phyloP scores from a whole-genome alignment of 2,113 vertebrate genomes.

The Forbesichthys agassizii region DNA sequence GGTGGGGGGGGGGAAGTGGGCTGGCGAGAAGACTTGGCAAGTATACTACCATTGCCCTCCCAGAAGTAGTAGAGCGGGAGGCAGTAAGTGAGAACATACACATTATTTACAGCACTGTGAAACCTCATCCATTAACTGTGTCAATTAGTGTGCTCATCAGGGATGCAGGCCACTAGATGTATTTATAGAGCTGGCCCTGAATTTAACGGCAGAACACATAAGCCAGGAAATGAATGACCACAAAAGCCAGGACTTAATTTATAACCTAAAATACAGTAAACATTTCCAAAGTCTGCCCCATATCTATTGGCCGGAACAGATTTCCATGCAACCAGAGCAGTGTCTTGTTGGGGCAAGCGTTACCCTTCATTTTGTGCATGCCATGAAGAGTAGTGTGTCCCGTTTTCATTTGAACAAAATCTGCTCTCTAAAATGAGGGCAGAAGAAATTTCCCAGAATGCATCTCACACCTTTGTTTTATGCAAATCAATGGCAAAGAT shows the following conservation, averaged over 20 bases:
- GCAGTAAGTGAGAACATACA: conserved; percentile 66
- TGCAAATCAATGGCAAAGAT: too few species aligned
- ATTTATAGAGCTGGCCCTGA: conserved; percentile 64
- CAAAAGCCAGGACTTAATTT: conserved; percentile 44
- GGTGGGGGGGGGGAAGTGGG: conserved; percentile 19
- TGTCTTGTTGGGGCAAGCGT: conserved; percentile 8
- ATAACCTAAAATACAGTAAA: conserved; percentile 27
- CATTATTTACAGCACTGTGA: conserved; percentile 72
- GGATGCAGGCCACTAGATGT: conserved; percentile 60
- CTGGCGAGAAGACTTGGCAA: conserved; percentile 58
- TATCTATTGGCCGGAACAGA: conserved; percentile 25
- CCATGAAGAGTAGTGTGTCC: neutral
- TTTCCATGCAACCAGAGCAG: conserved; percentile 13
- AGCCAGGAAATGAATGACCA: conserved; percentile 32
- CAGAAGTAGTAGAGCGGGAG: conserved; percentile 58
- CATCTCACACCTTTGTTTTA: too few species aligned
- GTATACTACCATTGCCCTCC: conserved; percentile 63
- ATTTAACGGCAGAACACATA: conserved; percentile 55
- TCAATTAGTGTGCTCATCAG: conserved; percentile 71
- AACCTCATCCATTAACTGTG: conserved; percentile 73
- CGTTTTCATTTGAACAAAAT: neutral
- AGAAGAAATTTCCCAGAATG: too few species aligned
- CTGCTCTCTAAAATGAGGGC: too few species aligned
- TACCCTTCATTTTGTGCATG: conserved; percentile 23
- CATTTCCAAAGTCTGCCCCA: conserved; percentile 39